Percentiles rank a stretch among this genome's conserved stretches.
Evolutionary conservation across 1,140 invertebrate species (phyloP).

Genomic region (Cephus cinctus): DNA sequence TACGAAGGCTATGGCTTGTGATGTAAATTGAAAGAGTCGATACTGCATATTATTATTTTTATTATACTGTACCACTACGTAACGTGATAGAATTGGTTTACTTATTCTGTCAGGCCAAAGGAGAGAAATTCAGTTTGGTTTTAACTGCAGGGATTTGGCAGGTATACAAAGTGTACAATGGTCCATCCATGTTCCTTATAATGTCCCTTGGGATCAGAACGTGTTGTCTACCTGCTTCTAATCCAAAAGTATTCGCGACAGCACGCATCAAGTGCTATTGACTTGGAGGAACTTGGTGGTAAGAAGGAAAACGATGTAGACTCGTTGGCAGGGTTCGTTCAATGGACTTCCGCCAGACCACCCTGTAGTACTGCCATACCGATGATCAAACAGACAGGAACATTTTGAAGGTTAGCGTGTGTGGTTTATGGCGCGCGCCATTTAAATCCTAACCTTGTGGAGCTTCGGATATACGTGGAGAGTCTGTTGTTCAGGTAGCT

Average conservation of each 20-base stretch:
- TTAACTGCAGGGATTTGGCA: too few species aligned
- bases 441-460: neutral
- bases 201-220: slow-evolving; percentile 25
- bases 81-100: too few species aligned
- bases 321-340: neutral
- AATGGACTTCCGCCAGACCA: slow-evolving; percentile 27
- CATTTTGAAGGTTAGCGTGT: neutral
- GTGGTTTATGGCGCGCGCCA: neutral
- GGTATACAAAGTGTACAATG: slow-evolving; percentile 30
- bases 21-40: too few species aligned
- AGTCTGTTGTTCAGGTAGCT: neutral
- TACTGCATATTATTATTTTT: neutral
- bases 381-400: slow-evolving; percentile 7
- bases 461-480: neutral
- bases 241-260: slow-evolving; percentile 36
- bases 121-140: too few species aligned
- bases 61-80: slow-evolving; percentile 22
- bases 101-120: too few species aligned
- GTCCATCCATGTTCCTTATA: slow-evolving; percentile 31
- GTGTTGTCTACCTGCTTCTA: slow-evolving; percentile 26
- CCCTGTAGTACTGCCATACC: slow-evolving; percentile 12
- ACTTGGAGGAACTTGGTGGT: neutral
- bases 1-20: too few species aligned
- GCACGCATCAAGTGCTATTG: slow-evolving; percentile 24
- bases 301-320: neutral